Percentiles rank a stretch among this genome's conserved stretches.
phyloP scores from a whole-genome alignment of 2,888 invertebrate species.

The Tanypteryx hageni region DNA sequence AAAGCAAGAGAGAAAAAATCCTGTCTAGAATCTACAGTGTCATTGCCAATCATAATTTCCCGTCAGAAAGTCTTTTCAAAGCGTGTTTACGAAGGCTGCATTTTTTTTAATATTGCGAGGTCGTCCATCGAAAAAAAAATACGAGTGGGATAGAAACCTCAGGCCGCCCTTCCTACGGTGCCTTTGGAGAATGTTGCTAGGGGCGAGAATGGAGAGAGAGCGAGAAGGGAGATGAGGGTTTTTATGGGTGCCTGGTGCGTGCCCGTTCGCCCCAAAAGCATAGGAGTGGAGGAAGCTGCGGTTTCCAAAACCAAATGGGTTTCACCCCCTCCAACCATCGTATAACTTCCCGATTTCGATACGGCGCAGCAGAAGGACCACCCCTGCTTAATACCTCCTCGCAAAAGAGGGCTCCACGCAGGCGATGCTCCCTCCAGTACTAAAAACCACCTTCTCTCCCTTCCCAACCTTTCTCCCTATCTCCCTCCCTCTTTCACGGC shows the following conservation, averaged over 20 bases:
- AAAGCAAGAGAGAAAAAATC: too few relatives aligned
- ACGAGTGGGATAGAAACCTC: too few relatives aligned
- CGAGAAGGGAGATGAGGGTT: not conserved
- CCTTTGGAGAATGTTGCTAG: not conserved
- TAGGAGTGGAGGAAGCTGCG: not conserved
- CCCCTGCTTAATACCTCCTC: too few relatives aligned
- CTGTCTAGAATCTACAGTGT: too few relatives aligned
- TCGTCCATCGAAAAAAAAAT: too few relatives aligned
- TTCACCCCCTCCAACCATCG: not conserved
- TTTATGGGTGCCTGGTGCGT: not conserved
- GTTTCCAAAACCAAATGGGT: conserved; percentile 49
- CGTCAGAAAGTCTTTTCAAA: too few relatives aligned
- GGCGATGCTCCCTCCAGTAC: too few relatives aligned
- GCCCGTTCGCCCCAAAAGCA: not conserved
- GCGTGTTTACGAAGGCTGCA: not conserved
- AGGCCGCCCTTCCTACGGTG: too few relatives aligned
- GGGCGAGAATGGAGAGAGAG: not conserved
- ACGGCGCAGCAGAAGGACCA: conserved; percentile 12
- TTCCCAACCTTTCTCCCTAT: not conserved
- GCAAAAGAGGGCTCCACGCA: not conserved
- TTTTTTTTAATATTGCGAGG: not conserved
- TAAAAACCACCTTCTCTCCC: not conserved
- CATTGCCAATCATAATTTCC: too few relatives aligned
- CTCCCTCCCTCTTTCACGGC: not conserved
- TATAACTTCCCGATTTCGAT: conserved; percentile 46